These are phyloP conservation scores for Lottia gigantea DNA, from an alignment of 2,888 invertebrate species.

Conservation along the genomic window DNA sequence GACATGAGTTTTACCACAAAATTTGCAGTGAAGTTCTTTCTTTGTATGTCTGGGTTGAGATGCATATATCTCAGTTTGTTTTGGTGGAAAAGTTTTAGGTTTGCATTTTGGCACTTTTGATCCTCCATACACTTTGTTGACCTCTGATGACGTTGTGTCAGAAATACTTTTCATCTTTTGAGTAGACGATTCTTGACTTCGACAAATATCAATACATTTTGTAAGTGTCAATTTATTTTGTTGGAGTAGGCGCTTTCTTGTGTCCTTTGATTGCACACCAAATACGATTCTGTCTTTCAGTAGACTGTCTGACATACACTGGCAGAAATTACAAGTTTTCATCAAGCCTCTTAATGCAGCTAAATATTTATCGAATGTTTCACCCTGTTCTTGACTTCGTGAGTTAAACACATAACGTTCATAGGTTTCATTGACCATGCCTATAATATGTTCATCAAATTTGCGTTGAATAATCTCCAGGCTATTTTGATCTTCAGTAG, in stretches of 20 bases:
- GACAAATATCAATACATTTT: conserved; percentile 23
- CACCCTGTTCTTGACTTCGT: not conserved
- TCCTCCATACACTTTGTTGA: not conserved
- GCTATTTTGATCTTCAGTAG: not conserved
- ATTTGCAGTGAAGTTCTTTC: conserved; percentile 24
- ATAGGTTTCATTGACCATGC: not conserved
- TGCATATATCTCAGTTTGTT: too few species aligned
- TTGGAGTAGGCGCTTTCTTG: conserved; percentile 16
- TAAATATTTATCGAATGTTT: conserved; percentile 6
- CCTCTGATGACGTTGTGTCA: not conserved
- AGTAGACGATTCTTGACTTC: conserved; percentile 15
- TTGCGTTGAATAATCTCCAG: not conserved
- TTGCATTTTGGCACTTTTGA: not conserved
- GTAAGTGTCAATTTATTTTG: conserved; percentile 19
- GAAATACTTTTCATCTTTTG: conserved; percentile 16
- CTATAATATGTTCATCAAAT: not conserved
- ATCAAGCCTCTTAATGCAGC: conserved; percentile 23
- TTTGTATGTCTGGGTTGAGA: not conserved
- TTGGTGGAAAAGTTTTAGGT: not conserved
- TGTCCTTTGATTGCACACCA: conserved; percentile 13
- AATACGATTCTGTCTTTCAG: conserved; percentile 24
- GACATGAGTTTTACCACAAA: conserved; percentile 34
- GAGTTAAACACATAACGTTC: conserved; percentile 1
- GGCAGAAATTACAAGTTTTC: conserved; percentile 31
- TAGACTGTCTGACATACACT: conserved; percentile 26